Percentiles rank a stretch among this genome's conserved stretches.
Conservation (phyloP, 2,113 vertebrate genomes). For the Lasiurus borealis region DNA sequence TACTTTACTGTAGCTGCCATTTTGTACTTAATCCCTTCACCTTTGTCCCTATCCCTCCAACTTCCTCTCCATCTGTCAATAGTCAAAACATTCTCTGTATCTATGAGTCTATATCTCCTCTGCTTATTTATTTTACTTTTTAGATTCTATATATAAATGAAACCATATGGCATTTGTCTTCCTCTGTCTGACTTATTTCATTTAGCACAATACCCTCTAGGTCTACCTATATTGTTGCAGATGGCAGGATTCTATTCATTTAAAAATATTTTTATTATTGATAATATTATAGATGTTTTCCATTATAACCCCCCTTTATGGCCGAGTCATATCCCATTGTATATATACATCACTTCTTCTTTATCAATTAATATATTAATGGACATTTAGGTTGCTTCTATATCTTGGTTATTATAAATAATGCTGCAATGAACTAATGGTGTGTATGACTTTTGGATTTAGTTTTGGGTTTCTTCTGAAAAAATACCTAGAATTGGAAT, state of each 20-base stretch:
- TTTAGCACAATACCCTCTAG: neutral
- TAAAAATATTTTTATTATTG: no score
- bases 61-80: neutral
- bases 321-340: neutral
- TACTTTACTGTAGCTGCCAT: neutral
- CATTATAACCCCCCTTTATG: neutral
- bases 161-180: neutral
- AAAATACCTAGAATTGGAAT: neutral
- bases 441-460: neutral
- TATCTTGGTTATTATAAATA: neutral
- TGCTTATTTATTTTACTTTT: neutral
- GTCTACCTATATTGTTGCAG: neutral
- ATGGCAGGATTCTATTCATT: neutral
- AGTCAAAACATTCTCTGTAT: neutral
- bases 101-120: neutral
- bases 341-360: neutral
- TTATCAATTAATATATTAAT: neutral
- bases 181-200: neutral
- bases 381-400: neutral
- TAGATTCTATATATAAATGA: neutral
- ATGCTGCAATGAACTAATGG: neutral
- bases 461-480: neutral
- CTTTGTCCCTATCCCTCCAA: neutral
- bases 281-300: no score
- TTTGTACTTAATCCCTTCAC: neutral